Conservation (phyloP, 2,888 invertebrate species). For the Agrypnus murinus region DNA sequence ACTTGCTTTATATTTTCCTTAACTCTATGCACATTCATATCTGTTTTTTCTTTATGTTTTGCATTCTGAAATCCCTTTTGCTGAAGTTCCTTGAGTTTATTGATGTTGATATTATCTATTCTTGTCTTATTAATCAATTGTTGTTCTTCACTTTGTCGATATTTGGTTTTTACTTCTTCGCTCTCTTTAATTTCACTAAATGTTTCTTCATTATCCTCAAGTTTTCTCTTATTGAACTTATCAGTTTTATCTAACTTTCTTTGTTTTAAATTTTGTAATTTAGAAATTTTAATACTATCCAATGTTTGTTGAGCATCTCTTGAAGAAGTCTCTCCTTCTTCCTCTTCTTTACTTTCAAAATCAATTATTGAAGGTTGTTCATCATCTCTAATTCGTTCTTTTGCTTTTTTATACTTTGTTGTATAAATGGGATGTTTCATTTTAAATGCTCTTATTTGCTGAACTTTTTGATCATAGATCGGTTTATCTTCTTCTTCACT, state of each 20-base stretch:
- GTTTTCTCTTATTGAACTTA: background rate
- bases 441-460: too few species aligned
- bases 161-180: background rate
- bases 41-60: conserved; percentile 36
- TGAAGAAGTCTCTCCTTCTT: background rate
- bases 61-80: conserved; percentile 33
- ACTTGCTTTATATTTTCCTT: conserved; percentile 52
- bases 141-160: background rate
- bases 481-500: too few species aligned
- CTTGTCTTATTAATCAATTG: background rate
- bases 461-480: too few species aligned
- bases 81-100: conserved; percentile 31
- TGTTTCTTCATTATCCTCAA: background rate
- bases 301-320: background rate
- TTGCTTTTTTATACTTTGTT: too few species aligned
- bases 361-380: too few species aligned
- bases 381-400: too few species aligned
- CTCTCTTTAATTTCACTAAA: background rate
- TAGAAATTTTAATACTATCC: background rate
- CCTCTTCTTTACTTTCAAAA: background rate
- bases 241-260: background rate
- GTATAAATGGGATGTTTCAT: too few species aligned
- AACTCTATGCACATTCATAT: conserved; percentile 33
- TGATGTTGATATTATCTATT: background rate
- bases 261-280: background rate